A percentile compares a stretch with the other conserved stretches of the same genome.
Conservation (phyloP, 37 sponge, comb jelly and placozoan genomes). For the Tethya wilhelma region DNA sequence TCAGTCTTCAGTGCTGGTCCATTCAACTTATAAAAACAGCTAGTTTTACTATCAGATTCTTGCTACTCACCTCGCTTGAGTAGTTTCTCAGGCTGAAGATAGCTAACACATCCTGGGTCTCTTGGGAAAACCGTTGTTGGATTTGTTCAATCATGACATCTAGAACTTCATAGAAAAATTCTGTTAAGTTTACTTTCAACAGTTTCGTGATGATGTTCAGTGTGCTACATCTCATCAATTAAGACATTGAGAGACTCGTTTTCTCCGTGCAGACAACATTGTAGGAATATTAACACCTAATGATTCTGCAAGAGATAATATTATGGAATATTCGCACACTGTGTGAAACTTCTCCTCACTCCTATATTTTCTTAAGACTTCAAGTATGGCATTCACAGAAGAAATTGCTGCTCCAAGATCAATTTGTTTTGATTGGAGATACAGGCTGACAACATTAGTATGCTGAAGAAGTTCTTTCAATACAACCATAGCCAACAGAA, state of each 20-base stretch:
- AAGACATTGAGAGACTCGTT: slow-evolving; percentile 5
- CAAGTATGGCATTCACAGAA: slow-evolving; percentile 9
- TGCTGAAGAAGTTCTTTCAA: slow-evolving; percentile 3
- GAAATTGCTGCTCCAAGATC: slow-evolving; percentile 9
- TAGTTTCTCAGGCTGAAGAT: slow-evolving; percentile 3
- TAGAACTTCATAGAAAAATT: background rate
- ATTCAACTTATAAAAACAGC: slow-evolving; percentile 8
- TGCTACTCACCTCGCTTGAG: background rate
- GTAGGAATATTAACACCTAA: background rate
- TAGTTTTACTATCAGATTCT: background rate
- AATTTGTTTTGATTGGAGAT: slow-evolving; percentile 13
- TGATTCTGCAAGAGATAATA: background rate
- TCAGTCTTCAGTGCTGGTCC: background rate
- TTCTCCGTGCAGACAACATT: slow-evolving; percentile 4
- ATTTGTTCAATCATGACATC: background rate
- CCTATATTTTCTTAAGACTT: background rate
- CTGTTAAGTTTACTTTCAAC: background rate
- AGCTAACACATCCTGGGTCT: background rate
- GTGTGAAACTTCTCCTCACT: background rate
- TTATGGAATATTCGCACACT: background rate
- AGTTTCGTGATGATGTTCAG: background rate
- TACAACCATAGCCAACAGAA: slow-evolving; percentile 16
- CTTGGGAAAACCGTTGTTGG: background rate
- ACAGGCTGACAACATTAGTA: slow-evolving; percentile 5
- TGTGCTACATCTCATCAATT: background rate